Conservation (phyloP, 2,888 invertebrate species). For the Arenicola marina region DNA sequence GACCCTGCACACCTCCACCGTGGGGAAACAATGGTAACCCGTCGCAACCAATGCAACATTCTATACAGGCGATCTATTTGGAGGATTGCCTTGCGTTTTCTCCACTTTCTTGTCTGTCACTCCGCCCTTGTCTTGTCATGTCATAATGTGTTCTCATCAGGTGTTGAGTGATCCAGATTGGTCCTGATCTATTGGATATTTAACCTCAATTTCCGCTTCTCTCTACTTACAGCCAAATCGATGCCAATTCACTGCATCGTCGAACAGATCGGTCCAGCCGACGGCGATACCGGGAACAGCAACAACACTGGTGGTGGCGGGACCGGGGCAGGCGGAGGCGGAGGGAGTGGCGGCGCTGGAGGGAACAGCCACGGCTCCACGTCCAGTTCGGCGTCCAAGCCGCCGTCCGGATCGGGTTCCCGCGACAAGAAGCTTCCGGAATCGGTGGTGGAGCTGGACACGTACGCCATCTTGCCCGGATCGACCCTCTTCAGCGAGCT, state of each 20-base stretch:
- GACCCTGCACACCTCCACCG: too few relatives aligned
- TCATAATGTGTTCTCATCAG: too few relatives aligned
- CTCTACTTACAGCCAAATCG: slow-evolving; percentile 67
- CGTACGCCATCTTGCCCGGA: slow-evolving; percentile 93
- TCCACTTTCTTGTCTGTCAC: too few relatives aligned
- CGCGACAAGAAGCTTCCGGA: not conserved
- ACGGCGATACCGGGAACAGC: not conserved
- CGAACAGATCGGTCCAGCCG: slow-evolving; percentile 66
- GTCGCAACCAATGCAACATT: too few relatives aligned
- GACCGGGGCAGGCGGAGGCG: not conserved
- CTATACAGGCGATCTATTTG: too few relatives aligned
- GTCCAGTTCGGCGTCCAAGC: not conserved
- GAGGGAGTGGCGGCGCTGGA: not conserved
- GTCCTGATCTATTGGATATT: too few relatives aligned
- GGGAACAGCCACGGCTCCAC: too few relatives aligned
- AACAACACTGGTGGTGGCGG: too few relatives aligned
- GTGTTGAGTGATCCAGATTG: too few relatives aligned
- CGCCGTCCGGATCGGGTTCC: not conserved
- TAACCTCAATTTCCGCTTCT: not conserved
- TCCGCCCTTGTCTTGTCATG: too few relatives aligned
- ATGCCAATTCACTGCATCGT: slow-evolving; percentile 95
- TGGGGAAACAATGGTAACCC: too few relatives aligned
- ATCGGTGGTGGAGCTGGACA: slow-evolving; percentile 84
- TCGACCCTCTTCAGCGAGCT: slow-evolving; percentile 87
- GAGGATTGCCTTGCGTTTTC: too few relatives aligned